phyloP scores from a whole-genome alignment of 1,140 invertebrate genomes.

The Drosophila nasuta region DNA sequence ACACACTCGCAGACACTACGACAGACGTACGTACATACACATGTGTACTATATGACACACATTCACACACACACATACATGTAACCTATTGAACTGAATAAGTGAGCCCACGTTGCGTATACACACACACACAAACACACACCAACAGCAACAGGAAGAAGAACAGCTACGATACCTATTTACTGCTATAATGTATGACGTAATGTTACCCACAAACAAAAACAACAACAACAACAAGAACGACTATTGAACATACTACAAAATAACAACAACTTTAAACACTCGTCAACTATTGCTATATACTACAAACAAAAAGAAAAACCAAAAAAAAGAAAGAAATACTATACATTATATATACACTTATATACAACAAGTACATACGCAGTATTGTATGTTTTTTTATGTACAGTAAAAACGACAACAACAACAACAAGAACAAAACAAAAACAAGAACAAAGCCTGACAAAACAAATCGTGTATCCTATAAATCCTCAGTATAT shows the following conservation, averaged over 20 bases:
- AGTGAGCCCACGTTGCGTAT: constrained; percentile 57
- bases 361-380: constrained; percentile 78
- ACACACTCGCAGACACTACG: constrained; percentile 1
- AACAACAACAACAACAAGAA: constrained; percentile 50
- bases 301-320: constrained; percentile 28
- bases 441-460: constrained; percentile 68
- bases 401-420: constrained; percentile 66
- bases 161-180: constrained; percentile 80
- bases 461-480: constrained; percentile 73
- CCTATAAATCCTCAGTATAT: constrained; percentile 63
- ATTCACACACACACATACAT: constrained; percentile 2
- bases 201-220: constrained; percentile 73
- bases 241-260: constrained; percentile 50
- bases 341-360: constrained; percentile 72
- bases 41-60: constrained; percentile 12
- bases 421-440: constrained; percentile 49
- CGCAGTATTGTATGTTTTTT: constrained; percentile 77
- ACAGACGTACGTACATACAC: constrained; percentile 11
- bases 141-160: constrained; percentile 30
- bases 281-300: constrained; percentile 70
- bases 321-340: constrained; percentile 24
- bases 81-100: constrained; percentile 49
- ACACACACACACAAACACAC: constrained; percentile 16
- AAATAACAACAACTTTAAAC: constrained; percentile 48
- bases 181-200: constrained; percentile 75